Base-by-base conservation (phyloP, 92 coral and sea anemone genomes). In the Epizoanthus ramosus region DNA sequence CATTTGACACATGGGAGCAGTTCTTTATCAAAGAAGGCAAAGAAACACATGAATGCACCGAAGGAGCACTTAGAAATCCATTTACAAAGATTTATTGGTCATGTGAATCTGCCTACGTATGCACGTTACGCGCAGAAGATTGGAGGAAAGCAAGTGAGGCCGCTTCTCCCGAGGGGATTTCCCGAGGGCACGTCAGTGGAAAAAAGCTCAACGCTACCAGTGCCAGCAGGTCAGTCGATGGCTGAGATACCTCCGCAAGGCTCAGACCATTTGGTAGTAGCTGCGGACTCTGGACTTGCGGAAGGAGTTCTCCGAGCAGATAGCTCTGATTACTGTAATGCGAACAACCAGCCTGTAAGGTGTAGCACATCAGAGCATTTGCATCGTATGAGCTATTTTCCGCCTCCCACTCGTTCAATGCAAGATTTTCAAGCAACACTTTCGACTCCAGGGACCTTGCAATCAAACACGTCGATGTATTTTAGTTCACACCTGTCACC, bases 61-160 rank as follows among this genome's bases (percentile, higher is more conserved):
- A 76, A 58, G 9, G 81, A 60, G 6, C 70, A 50, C 54, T 50
- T 76, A 4, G 53, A 23, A 58, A 39, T 77, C 37, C 82, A 61
- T 77, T 57, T 77, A 69, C 82, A 52, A 43, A 77, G 66, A 60
- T 61, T 61, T 19, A 69, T 77, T 35, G 82, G 82, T 23, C 17
- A 58, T 41, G 68, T 61, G 15, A 23, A 63, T 77, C 82, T 59
- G 24, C 71, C 53, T 12, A 77, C 71, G 18, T 77, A 41, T 69
- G 45, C 82, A 12, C 70, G 61, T 10, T 77, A 77, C 17, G 71
- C 71, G 3, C 22, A 24, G 57, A 77, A 63, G 60, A 16, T 77
- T 12, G 82, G 71, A 60, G 82, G 82, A 61, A 61, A 35, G 25
- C 16, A 35, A 3, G 10, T 77, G 25, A 77, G 60, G 25, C 50